These are phyloP conservation scores for Pollenia amentaria DNA, from an alignment of 2,888 invertebrate species.

Conservation along the genomic window DNA sequence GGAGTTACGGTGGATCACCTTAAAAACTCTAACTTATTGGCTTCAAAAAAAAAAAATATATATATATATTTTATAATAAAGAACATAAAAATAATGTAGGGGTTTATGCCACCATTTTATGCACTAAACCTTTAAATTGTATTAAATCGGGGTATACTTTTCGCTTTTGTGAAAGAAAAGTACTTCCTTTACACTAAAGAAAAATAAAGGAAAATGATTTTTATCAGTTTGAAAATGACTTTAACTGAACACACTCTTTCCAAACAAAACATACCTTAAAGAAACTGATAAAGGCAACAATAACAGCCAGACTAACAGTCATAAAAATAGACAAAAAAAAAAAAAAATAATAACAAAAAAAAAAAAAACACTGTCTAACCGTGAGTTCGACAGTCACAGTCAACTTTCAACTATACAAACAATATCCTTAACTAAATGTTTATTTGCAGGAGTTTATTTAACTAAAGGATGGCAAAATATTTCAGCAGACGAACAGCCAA, in stretches of 20 bases:
- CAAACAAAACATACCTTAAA: slow-evolving; percentile 43
- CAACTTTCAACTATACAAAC: slow-evolving; percentile 12
- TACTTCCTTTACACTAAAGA: slow-evolving; percentile 11
- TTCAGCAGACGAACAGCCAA: slow-evolving; percentile 26
- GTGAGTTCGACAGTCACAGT: background rate
- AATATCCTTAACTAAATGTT: slow-evolving; percentile 37
- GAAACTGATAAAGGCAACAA: slow-evolving; percentile 31
- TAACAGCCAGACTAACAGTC: slow-evolving; percentile 54
- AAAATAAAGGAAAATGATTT: slow-evolving; percentile 63
- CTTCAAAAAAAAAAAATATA: background rate
- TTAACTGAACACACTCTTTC: slow-evolving; percentile 64
- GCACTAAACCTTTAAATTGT: slow-evolving; percentile 17
- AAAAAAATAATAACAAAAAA: slow-evolving; percentile 20
- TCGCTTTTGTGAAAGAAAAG: background rate
- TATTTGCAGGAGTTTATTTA: slow-evolving; percentile 28
- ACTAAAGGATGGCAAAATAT: slow-evolving; percentile 51
- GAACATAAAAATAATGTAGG: background rate
- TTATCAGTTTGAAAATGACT: slow-evolving; percentile 75
- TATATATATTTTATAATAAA: slow-evolving; percentile 34
- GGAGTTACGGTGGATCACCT: background rate
- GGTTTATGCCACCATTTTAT: background rate
- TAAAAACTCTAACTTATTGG: background rate
- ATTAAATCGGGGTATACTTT: slow-evolving; percentile 34
- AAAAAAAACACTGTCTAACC: background rate
- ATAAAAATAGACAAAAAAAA: slow-evolving; percentile 24